Evolutionary conservation across 2,113 vertebrate genomes (phyloP), one percentile per base, ranked within the genome.

Genomic region (Anguilla rostrata): DNA sequence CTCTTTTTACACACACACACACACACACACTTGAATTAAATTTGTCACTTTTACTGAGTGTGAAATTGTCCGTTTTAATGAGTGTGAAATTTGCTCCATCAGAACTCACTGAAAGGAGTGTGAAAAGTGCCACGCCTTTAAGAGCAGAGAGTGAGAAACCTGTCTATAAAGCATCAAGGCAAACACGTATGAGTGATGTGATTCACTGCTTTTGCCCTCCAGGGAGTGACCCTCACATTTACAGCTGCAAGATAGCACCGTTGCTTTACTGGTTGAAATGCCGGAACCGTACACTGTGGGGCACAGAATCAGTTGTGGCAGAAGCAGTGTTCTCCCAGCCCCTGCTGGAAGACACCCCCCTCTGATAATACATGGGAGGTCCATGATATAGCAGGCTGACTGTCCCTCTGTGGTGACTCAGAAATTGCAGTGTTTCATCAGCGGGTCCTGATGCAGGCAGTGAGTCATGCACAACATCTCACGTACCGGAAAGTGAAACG

Each of bases 81-180:
- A 75, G n/a, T 75, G 71, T 75, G 71, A 75, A 75, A 34, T 75
- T n/a, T 11, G 5, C n/a, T 75, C 71, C 39, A 81, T n/a, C 79
- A 81, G 39, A 81, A 81, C 2, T 6, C 79, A 40, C 18, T 41
- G 18, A 34, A 26, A 46, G 39, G 40, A 43, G 41, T 81, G 79
- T 41, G 79, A 81, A 81, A 41, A 40, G 41, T 20, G 79, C 22
- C 41, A 40, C 79, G 39, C 79, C 79, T 81, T 81, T 81, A 81
- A 81, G 39, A 81, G 29, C 71, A 34, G 9, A n/a, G 63, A 75
- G 71, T 29, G 71, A 75, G 20, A 29, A 75, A 75, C 71, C 71
- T 75, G 71, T 26, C 71, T 14, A 34, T 75, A 75, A 75, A 29
- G n/a, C 60, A 26, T 20, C 18, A 34, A 29, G 71, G n/a, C 26